Percentiles rank a stretch among this genome's conserved stretches.
phyloP scores from a whole-genome alignment of 2,888 invertebrate species.

The Lamellibrachia satsuma region DNA sequence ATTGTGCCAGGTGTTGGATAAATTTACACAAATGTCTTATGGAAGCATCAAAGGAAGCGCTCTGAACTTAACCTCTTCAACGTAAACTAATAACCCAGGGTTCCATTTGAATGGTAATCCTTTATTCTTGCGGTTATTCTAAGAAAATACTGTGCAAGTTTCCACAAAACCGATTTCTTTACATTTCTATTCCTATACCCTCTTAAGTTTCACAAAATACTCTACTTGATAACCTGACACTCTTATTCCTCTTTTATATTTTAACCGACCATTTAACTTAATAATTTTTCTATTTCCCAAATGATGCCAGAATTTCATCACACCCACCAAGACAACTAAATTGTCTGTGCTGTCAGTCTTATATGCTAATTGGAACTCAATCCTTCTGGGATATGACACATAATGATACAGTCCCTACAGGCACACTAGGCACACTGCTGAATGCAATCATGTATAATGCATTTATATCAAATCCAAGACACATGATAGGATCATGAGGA shows the following conservation, averaged over 20 bases:
- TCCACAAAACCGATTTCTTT: neutral
- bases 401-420: neutral
- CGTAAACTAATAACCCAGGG: neutral
- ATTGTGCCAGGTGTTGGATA: neutral
- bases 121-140: neutral
- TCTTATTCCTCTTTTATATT: neutral
- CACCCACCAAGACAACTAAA: neutral
- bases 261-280: neutral
- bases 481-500: neutral
- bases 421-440: neutral
- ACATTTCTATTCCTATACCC: neutral
- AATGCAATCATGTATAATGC: neutral
- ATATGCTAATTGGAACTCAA: neutral
- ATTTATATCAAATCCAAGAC: neutral
- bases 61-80: neutral
- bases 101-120: neutral
- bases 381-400: neutral
- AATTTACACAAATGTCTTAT: neutral
- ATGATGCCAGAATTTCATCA: neutral
- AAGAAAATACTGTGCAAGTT: neutral
- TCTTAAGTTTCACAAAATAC: neutral
- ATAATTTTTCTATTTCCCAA: neutral
- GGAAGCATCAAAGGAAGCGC: neutral
- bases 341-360: neutral
- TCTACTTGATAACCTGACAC: neutral